Percentiles rank a stretch among this genome's conserved stretches.
These are phyloP conservation scores for Lindbergichthys nudifrons DNA, from an alignment of 2,797 vertebrate genomes.

Conservation along the genomic window DNA sequence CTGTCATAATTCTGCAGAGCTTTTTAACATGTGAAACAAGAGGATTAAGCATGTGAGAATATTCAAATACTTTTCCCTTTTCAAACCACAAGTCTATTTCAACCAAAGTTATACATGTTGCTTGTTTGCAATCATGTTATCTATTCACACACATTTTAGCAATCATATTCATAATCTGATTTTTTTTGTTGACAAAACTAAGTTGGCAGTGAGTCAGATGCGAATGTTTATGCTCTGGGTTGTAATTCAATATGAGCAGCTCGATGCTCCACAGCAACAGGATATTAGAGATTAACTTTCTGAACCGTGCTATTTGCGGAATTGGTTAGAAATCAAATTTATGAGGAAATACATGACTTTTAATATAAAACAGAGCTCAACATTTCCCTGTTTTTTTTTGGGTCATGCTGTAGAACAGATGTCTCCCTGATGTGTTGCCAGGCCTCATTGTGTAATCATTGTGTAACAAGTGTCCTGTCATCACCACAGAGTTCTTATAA, in stretches of 20 bases:
- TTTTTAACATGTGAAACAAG: neutral
- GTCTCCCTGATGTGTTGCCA: neutral
- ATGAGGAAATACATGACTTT: neutral
- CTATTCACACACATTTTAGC: too few relatives aligned
- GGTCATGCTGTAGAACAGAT: constrained; percentile 3
- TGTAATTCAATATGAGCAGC: neutral
- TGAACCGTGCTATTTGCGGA: neutral
- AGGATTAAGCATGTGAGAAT: neutral
- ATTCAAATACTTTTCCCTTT: neutral
- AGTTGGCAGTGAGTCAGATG: too few relatives aligned
- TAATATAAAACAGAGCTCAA: neutral
- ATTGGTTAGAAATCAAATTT: neutral
- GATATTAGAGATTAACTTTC: neutral
- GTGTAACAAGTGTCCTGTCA: constrained; percentile 10
- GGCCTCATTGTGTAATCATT: constrained; percentile 1
- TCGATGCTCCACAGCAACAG: neutral
- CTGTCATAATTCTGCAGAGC: neutral
- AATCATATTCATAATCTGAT: too few relatives aligned
- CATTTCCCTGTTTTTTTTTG: neutral
- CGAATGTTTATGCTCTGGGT: too few relatives aligned
- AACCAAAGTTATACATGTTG: too few relatives aligned
- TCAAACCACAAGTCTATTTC: neutral
- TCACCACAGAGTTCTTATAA: neutral
- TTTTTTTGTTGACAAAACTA: neutral
- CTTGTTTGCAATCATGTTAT: too few relatives aligned